These are phyloP conservation scores for Eudasyphora cyanicolor DNA, from an alignment of 2,888 invertebrate species.

Conservation along the genomic window DNA sequence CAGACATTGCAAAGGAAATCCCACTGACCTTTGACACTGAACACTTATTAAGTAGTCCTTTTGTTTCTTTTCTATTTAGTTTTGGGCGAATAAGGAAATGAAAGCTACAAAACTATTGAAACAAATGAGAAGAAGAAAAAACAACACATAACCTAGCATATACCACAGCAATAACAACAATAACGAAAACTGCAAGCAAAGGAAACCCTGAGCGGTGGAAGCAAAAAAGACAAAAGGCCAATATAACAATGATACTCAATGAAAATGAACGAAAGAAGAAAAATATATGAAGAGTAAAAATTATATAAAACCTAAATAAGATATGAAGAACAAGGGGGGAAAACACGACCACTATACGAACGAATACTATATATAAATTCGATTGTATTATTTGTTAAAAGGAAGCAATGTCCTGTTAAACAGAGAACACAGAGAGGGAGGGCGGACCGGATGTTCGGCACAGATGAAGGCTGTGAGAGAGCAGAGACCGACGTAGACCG, in stretches of 20 bases:
- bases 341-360: neutral
- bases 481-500: neutral
- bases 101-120: constrained; percentile 19
- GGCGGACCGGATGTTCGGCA: neutral
- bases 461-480: neutral
- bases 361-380: constrained; percentile 39
- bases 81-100: neutral
- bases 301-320: constrained; percentile 41
- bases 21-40: constrained; percentile 39
- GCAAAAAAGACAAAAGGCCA: constrained; percentile 31
- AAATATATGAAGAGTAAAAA: constrained; percentile 27
- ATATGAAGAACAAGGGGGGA: neutral
- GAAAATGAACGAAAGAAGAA: neutral
- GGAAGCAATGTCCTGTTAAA: neutral
- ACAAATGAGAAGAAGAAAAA: neutral
- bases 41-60: constrained; percentile 2
- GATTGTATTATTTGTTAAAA: constrained; percentile 24
- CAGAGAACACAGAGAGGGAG: neutral
- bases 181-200: neutral
- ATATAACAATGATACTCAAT: constrained; percentile 37
- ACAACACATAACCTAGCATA: constrained; percentile 1
- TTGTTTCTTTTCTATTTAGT: neutral
- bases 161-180: neutral
- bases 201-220: too few relatives aligned
- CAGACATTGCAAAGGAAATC: neutral